Percentiles rank a stretch among this genome's conserved stretches.
These are phyloP conservation scores for Drosophila kanekoi DNA, from an alignment of 2,888 invertebrate genomes.

Conservation along the genomic window DNA sequence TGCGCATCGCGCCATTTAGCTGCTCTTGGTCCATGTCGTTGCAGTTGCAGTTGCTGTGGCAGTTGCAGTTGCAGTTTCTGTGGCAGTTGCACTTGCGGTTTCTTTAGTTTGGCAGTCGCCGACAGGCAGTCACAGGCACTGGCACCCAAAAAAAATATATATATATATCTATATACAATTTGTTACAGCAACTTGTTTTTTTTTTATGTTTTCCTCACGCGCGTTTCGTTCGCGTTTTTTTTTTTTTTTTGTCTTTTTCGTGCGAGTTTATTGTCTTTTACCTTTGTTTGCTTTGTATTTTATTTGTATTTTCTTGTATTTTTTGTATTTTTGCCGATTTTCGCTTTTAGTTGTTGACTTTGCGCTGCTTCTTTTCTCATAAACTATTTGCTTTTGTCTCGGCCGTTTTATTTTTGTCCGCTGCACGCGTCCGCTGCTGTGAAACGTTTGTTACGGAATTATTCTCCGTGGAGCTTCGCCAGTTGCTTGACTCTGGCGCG, in stretches of 20 bases:
- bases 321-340: slow-evolving; percentile 23
- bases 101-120: slow-evolving; percentile 34
- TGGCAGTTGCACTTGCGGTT: slow-evolving; percentile 32
- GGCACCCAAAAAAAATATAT: slow-evolving; percentile 38
- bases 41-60: slow-evolving; percentile 30
- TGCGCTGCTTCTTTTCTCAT: slow-evolving; percentile 34
- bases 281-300: slow-evolving; percentile 14
- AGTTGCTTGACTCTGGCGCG: slow-evolving; percentile 59
- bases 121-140: slow-evolving; percentile 33
- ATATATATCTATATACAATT: slow-evolving; percentile 2
- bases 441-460: slow-evolving; percentile 82
- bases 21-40: slow-evolving; percentile 83
- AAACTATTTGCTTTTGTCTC: slow-evolving; percentile 30
- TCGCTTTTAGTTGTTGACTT: slow-evolving; percentile 38
- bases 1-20: slow-evolving; percentile 83
- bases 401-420: slow-evolving; percentile 69
- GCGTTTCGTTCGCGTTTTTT: slow-evolving; percentile 17
- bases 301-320: slow-evolving; percentile 7
- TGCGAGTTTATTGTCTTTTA: slow-evolving; percentile 43
- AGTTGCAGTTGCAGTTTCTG: slow-evolving; percentile 13
- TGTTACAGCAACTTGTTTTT: slow-evolving; percentile 22
- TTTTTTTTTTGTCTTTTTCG: slow-evolving; percentile 22
- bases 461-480: slow-evolving; percentile 66
- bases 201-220: slow-evolving; percentile 29
- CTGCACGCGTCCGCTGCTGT: slow-evolving; percentile 79